A percentile compares a stretch with the other conserved stretches of the same genome.
Conservation (phyloP, 1,140 invertebrate genomes). For the Dufourea novaeangliae region DNA sequence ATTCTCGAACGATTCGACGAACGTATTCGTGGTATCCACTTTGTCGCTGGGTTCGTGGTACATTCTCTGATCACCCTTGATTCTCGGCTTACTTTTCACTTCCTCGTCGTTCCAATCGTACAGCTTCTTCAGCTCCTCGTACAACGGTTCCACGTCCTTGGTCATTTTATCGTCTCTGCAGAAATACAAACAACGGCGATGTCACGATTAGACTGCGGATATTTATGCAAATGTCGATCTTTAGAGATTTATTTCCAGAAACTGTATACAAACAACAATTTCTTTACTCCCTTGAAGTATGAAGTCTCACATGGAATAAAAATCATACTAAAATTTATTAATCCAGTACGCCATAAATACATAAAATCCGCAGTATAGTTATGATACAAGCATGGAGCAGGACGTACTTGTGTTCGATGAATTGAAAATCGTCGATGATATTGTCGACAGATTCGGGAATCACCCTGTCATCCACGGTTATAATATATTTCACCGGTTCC, state of each 20-base stretch:
- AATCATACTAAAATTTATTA: too few relatives aligned
- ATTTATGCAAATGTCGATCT: too few relatives aligned
- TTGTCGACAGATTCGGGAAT: neutral
- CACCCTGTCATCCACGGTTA: neutral
- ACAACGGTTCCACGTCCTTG: conserved; percentile 33
- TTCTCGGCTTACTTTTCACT: conserved; percentile 28
- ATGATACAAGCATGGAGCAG: neutral
- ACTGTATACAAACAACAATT: too few relatives aligned
- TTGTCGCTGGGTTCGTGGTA: conserved; percentile 36
- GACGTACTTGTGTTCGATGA: conserved; percentile 11
- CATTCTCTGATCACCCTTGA: conserved; percentile 60
- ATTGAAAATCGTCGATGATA: neutral
- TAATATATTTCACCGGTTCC: neutral
- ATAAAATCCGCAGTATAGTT: too few relatives aligned
- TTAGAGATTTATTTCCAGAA: too few relatives aligned
- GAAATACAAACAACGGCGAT: too few relatives aligned
- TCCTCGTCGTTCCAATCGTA: conserved; percentile 57
- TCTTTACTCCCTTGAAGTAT: too few relatives aligned
- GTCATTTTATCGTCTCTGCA: conserved; percentile 7
- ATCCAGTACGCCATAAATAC: too few relatives aligned
- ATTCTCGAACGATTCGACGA: neutral
- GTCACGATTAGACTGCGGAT: too few relatives aligned
- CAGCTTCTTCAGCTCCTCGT: conserved; percentile 54
- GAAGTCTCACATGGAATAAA: too few relatives aligned
- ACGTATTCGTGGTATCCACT: conserved; percentile 9